Base-by-base conservation (phyloP, 2,888 invertebrate species). In the Sinodicranocentrus sp. region DNA sequence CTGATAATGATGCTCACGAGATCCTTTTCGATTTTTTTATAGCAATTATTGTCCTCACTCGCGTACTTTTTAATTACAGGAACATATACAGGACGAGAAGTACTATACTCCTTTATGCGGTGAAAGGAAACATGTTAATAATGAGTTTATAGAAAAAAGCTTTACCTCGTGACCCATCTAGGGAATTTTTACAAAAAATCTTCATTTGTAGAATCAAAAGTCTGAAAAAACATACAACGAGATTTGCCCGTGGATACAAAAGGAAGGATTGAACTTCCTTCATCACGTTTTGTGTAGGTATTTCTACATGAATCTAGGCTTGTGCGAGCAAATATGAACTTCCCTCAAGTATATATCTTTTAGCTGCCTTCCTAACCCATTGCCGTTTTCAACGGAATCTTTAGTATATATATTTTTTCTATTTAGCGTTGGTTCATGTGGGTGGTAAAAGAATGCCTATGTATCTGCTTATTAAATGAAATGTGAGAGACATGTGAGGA, bases 321-420 rank as follows among this genome's bases (percentile, higher is more conserved):
- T 52, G 19, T 48, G n/a, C 2, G 48, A 10, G n/a, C 48, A 48
- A 10, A 48, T 8, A 2, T 48, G 48, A 48, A 48, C 48, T 48
- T 48, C 15, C 6, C 48, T 48, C 48, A 48, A 2, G 48, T n/a
- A 48, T 8, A 48, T 48, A 48, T n/a, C 48, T 10, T 48, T 48
- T n/a, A 28, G 25, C 21, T 48, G 48, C 52, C 75, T 73, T 75
- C 65, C 65, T 75, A 75, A 75, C 63, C 75, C 28, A 65, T 15
- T 52, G 75, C 52, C 63, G 23, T 33, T 44, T 63, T 63, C 19
- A 61, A 48, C 73, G 48, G 65, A 65, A 33, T 54, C 17, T n/a
- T n/a, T 39, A 21, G 43, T 44, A 48, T 39, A n/a, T 33, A 33
- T 33, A 33, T 33, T 33, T 33, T 33, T 33, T 33, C 33, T 33